A percentile compares a stretch with the other conserved stretches of the same genome.
These are phyloP conservation scores for Sinocyclocheilus maitianheensis DNA, from an alignment of 2,113 vertebrate species.

Conservation along the genomic window DNA sequence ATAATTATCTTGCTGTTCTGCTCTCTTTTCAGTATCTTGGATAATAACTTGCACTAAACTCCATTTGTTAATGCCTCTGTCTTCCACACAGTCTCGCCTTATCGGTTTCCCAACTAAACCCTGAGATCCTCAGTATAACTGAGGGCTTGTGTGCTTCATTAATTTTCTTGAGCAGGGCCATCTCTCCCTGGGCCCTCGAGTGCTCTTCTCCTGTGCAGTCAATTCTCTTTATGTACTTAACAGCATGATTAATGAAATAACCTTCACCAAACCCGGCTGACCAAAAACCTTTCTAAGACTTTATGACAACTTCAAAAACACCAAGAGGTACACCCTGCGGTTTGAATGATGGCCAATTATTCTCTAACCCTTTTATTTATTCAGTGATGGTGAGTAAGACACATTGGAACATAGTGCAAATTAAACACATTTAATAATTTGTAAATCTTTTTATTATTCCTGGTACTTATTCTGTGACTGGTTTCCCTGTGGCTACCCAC, in stretches of 20 bases:
- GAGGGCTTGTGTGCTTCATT: background rate
- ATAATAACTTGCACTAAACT: background rate
- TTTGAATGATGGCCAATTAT: slow-evolving; percentile 16
- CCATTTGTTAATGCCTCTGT: background rate
- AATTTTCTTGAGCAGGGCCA: slow-evolving; percentile 29
- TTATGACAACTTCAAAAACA: background rate
- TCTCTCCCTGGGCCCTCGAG: background rate
- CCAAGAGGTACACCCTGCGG: background rate
- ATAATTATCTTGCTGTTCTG: background rate
- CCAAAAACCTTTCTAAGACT: background rate
- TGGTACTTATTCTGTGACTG: background rate
- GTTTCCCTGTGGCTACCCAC: background rate
- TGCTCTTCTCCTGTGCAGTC: slow-evolving; percentile 4
- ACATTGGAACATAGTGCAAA: background rate
- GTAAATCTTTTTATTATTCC: background rate
- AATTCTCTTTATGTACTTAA: slow-evolving; percentile 30
- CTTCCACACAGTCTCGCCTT: background rate
- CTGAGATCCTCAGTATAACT: background rate
- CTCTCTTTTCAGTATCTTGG: background rate
- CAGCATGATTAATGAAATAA: slow-evolving; percentile 41
- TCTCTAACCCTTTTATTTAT: background rate
- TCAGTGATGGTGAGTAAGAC: background rate
- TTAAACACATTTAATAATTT: background rate
- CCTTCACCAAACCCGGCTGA: background rate
- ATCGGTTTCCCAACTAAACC: background rate